A percentile compares a stretch with the other conserved stretches of the same genome.
Conservation (phyloP, 2,113 vertebrate genomes). For the Centrocercus urophasianus region DNA sequence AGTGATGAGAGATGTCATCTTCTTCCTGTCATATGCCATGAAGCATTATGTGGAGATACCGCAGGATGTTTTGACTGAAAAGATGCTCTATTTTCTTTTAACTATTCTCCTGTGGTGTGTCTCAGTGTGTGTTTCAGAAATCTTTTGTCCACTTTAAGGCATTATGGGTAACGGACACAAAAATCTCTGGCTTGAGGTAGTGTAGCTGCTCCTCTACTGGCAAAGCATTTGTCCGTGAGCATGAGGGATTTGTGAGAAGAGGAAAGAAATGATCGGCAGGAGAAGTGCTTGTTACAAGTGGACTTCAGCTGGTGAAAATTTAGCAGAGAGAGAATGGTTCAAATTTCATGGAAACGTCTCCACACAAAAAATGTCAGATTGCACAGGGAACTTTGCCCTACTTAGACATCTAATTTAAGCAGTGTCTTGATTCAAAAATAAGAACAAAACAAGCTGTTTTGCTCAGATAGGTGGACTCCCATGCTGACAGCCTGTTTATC, state of each 20-base stretch:
- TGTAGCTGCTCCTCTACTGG: neutral
- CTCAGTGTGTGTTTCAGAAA: slow-evolving; percentile 63
- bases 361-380: neutral
- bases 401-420: neutral
- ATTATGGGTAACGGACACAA: slow-evolving; percentile 60
- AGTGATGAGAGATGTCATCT: slow-evolving; percentile 66
- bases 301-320: slow-evolving; percentile 30
- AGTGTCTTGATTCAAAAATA: neutral
- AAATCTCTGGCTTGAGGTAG: slow-evolving; percentile 43
- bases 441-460: neutral
- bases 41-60: slow-evolving; percentile 52
- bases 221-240: neutral
- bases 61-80: slow-evolving; percentile 57
- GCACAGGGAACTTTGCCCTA: neutral
- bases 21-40: slow-evolving; percentile 67
- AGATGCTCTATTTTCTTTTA: slow-evolving; percentile 66
- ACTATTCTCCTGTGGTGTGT: slow-evolving; percentile 38
- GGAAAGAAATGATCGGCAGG: neutral
- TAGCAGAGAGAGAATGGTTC: neutral
- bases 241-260: neutral
- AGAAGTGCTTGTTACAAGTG: neutral
- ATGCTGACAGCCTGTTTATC: neutral
- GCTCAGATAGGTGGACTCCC: neutral
- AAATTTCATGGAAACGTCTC: neutral
- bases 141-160: slow-evolving; percentile 66